phyloP scores from a whole-genome alignment of 1,140 invertebrate species.

The Tetraneura akinire region DNA sequence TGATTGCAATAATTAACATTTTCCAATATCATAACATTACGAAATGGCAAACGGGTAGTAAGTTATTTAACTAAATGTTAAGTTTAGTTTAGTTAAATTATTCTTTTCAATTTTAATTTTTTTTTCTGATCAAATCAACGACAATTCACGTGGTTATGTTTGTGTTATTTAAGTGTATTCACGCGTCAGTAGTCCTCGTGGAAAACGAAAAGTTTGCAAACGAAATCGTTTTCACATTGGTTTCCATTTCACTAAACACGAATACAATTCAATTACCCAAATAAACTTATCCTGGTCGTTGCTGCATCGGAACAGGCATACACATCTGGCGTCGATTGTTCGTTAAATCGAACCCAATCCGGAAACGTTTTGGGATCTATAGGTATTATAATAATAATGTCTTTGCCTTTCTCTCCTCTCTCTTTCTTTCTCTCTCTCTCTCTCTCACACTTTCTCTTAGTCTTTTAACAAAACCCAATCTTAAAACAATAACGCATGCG shows the following conservation, averaged over 20 bases:
- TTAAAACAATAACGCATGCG: not conserved
- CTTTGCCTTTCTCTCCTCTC: no score
- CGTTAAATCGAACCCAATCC: constrained; percentile 2
- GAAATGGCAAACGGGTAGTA: no score
- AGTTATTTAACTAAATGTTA: not conserved
- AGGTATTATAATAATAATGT: constrained; percentile 1
- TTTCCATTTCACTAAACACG: constrained; percentile 24
- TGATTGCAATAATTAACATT: no score
- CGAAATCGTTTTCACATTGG: constrained; percentile 29
- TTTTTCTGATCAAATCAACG: not conserved
- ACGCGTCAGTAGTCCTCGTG: not conserved
- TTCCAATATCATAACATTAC: no score
- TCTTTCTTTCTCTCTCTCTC: no score
- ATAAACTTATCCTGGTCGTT: constrained; percentile 18
- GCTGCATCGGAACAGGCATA: not conserved
- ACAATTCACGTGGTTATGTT: not conserved
- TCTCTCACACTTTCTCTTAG: no score
- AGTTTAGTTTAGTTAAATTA: not conserved
- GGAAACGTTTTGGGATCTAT: constrained; percentile 28
- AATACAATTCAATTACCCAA: constrained; percentile 27
- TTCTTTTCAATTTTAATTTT: not conserved
- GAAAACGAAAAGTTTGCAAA: constrained; percentile 23
- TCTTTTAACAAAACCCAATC: not conserved
- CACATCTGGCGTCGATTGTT: constrained; percentile 21
- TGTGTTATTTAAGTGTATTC: constrained; percentile 7